These are phyloP conservation scores for Carposina sasakii DNA, from an alignment of 1,140 invertebrate genomes.

Conservation along the genomic window DNA sequence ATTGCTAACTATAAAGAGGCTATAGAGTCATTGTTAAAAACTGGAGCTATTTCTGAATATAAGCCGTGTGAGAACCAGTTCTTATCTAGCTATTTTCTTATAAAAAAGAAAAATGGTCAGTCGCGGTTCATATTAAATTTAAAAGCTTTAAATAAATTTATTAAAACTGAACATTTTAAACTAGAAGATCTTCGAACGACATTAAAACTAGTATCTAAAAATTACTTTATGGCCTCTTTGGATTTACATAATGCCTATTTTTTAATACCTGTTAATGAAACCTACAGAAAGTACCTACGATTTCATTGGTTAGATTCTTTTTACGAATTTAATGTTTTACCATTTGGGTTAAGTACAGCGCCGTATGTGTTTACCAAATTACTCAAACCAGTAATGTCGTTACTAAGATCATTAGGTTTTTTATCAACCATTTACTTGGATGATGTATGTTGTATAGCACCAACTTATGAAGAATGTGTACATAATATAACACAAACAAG, in stretches of 20 bases:
- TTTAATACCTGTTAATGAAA: neutral
- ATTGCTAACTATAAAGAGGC: neutral
- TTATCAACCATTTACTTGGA: constrained; percentile 7
- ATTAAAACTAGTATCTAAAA: neutral
- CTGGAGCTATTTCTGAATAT: neutral
- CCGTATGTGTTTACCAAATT: constrained; percentile 10
- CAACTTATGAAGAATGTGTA: neutral
- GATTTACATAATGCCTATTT: neutral
- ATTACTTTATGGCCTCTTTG: neutral
- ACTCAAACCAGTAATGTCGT: constrained; percentile 3
- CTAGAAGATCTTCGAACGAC: neutral
- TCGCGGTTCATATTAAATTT: neutral
- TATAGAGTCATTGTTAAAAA: neutral
- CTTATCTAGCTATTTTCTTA: neutral
- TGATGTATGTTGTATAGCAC: neutral
- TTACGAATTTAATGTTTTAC: constrained; percentile 11
- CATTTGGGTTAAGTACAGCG: constrained; percentile 4
- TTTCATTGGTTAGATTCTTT: neutral
- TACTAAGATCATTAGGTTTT: neutral
- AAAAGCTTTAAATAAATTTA: constrained; percentile 4
- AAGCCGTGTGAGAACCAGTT: neutral
- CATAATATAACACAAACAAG: constrained; percentile 2
- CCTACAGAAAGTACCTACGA: neutral
- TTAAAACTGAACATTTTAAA: constrained; percentile 3
- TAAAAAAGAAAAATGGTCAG: neutral